These are phyloP conservation scores for Ectemnius cavifrons DNA, from an alignment of 2,888 invertebrate species.

Conservation along the genomic window DNA sequence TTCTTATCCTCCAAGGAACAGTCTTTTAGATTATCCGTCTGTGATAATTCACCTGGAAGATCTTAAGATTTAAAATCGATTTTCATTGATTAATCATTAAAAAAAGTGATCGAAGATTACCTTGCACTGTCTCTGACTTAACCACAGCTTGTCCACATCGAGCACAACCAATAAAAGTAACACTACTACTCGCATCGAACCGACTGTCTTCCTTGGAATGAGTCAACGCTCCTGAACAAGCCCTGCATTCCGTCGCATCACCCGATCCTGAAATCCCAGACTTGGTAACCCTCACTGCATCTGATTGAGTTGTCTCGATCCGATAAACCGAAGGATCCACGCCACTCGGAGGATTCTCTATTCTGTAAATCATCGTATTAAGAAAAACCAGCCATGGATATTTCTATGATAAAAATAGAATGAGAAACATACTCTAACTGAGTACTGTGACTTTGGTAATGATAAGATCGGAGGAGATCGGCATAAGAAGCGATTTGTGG, in stretches of 20 bases:
- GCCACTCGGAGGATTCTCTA: slow-evolving; percentile 49
- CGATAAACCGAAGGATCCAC: slow-evolving; percentile 46
- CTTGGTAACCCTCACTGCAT: slow-evolving; percentile 22
- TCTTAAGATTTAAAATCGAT: too few species aligned
- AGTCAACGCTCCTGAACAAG: slow-evolving; percentile 52
- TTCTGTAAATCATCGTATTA: slow-evolving; percentile 34
- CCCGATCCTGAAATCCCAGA: slow-evolving; percentile 41
- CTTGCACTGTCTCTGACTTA: slow-evolving; percentile 53
- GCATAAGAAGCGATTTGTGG: slow-evolving; percentile 78
- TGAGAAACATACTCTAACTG: slow-evolving; percentile 56
- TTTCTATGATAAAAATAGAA: too few species aligned
- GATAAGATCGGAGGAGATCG: slow-evolving; percentile 80
- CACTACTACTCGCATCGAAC: slow-evolving; percentile 60
- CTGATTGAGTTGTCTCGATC: slow-evolving; percentile 50
- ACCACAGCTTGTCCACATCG: slow-evolving; percentile 56
- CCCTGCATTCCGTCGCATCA: slow-evolving; percentile 57
- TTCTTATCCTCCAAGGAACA: slow-evolving; percentile 45
- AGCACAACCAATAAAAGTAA: slow-evolving; percentile 46
- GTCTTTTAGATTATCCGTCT: slow-evolving; percentile 44
- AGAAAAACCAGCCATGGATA: too few species aligned
- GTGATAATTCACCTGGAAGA: slow-evolving; percentile 12
- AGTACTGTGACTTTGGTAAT: slow-evolving; percentile 67
- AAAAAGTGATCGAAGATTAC: slow-evolving; percentile 26
- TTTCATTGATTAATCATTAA: too few species aligned
- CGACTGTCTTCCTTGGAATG: slow-evolving; percentile 48